Base-by-base conservation (phyloP, 2,797 vertebrate genomes). In the Brachymystax lenok region DNA sequence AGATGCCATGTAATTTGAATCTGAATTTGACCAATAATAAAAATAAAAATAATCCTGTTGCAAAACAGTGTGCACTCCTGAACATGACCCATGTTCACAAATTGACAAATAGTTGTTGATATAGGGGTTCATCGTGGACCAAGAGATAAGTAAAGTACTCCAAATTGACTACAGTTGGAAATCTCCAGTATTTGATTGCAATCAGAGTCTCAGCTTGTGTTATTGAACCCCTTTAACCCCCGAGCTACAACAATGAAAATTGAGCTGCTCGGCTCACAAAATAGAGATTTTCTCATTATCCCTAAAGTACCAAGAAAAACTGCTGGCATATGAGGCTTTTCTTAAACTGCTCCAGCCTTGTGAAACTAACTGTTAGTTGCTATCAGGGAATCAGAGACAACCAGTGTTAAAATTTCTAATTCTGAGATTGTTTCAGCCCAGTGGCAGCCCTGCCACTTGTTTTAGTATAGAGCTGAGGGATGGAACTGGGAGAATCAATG, bases 101-200 rank as follows among this genome's bases (percentile, higher is more conserved):
- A 68, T 68, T 35, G 59, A 27, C 21, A 63, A 63, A 63, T 24
- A 63, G 59, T n/a, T 63, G 59, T 24, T 24, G n/a, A 63, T 63
- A 24, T 12, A 24, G 3, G 21, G 59, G 12, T 46, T 21, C 21
- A 63, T 68, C 66, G 19, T 6, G 5, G 66, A 27, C 66, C 66
- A 68, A 68, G 28, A 33, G 64, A 10, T 4, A 63, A 63, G 21
- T 30, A 19, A 35, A 33, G 28, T 8, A 17, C 28, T 5, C 16
- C 30, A 33, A 35, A 17, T 68, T 68, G 28, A 68, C 27, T 27
- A 33, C 30, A 68, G 66, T 68, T 68, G 66, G 66, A 68, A 35
- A 68, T 68, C 14, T 17, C 66, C 28, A 68, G 66, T 17, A 68
- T 68, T 33, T 68, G 64, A 33, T 33, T 67, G 64, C 64, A 67